phyloP scores from a whole-genome alignment of 1,140 invertebrate genomes.

The Pogonomyrmex barbatus region DNA sequence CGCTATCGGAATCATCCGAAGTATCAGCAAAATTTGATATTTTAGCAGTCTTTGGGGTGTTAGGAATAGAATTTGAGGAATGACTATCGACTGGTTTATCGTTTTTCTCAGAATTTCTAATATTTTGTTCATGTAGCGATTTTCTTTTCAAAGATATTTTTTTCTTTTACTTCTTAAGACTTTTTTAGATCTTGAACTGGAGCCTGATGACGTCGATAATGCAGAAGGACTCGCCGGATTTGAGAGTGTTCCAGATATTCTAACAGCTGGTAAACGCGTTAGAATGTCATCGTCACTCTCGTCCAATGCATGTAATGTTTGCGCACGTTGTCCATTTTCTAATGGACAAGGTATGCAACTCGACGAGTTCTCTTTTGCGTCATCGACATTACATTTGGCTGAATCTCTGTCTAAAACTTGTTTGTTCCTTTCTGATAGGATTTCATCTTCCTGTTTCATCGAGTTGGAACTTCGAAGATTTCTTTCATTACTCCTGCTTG shows the following conservation, averaged over 20 bases:
- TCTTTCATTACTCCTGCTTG: not conserved
- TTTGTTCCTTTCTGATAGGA: not conserved
- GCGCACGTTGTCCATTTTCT: not conserved
- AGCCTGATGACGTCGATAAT: slow-evolving; percentile 4
- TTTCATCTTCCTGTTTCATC: not conserved
- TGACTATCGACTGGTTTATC: not conserved
- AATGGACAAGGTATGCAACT: not conserved
- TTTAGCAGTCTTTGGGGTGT: not conserved
- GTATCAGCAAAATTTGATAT: not conserved
- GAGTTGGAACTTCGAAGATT: slow-evolving; percentile 9
- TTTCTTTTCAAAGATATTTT: not conserved
- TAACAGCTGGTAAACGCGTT: slow-evolving; percentile 73
- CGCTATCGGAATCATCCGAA: slow-evolving; percentile 21
- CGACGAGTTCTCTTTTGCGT: not conserved
- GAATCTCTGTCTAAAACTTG: not conserved
- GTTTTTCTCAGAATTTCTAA: not conserved
- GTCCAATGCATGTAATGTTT: not conserved
- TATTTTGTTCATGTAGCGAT: not conserved
- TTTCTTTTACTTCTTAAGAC: not conserved
- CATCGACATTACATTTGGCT: not conserved
- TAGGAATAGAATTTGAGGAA: not conserved
- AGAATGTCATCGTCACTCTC: slow-evolving; percentile 75
- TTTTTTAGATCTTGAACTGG: not conserved
- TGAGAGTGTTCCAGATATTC: slow-evolving; percentile 72
- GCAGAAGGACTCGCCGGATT: slow-evolving; percentile 69